A percentile compares a stretch with the other conserved stretches of the same genome.
phyloP scores from a whole-genome alignment of 2,113 vertebrate genomes.

The Rhagologus leucostigma region DNA sequence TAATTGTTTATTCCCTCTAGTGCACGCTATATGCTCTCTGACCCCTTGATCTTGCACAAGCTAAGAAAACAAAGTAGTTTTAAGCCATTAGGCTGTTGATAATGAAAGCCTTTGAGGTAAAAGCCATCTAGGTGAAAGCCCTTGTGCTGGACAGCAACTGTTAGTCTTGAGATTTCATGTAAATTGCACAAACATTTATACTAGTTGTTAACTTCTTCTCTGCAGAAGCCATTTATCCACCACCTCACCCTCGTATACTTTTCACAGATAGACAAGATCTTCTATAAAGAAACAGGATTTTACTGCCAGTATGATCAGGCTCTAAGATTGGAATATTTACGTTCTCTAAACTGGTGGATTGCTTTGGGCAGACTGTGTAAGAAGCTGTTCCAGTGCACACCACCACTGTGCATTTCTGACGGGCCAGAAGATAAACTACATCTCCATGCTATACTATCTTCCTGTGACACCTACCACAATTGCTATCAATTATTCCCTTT shows the following conservation, averaged over 20 bases:
- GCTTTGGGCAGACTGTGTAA: background rate
- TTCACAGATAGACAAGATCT: background rate
- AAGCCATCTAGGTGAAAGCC: background rate
- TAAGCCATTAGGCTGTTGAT: background rate
- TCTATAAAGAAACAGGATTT: background rate
- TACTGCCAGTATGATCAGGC: background rate
- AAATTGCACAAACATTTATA: background rate
- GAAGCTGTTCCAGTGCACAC: background rate
- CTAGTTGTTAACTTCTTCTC: background rate
- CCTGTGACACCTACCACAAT: background rate
- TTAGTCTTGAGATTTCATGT: background rate
- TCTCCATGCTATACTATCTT: background rate
- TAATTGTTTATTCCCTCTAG: background rate
- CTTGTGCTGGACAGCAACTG: conserved; percentile 6
- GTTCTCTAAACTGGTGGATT: fast-evolving
- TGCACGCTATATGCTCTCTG: background rate
- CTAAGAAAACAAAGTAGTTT: background rate
- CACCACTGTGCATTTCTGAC: background rate
- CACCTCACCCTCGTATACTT: background rate
- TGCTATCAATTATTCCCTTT: background rate
- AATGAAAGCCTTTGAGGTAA: background rate
- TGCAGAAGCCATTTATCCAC: background rate
- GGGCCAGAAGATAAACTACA: background rate
- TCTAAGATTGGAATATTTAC: background rate
- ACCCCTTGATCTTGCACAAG: background rate